Evolutionary conservation across 2,797 vertebrate species (phyloP).

Genomic region (Tolypeutes matacus): DNA sequence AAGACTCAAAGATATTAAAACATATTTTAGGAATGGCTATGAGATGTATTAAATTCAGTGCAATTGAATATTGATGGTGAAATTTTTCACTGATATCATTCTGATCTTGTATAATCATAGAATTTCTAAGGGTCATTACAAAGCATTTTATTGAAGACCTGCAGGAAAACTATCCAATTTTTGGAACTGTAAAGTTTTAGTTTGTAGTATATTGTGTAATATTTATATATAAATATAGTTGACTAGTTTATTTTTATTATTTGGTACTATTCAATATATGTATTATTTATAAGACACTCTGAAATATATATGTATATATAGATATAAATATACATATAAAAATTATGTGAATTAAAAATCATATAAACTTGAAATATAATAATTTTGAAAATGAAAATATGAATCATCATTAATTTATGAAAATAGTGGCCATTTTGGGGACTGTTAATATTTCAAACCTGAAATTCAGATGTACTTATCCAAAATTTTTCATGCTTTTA

Average conservation of each 20-base stretch:
- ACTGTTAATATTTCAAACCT: conserved; percentile 8
- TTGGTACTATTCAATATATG: background rate
- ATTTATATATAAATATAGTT: background rate
- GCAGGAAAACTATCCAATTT: background rate
- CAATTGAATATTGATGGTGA: background rate
- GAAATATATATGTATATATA: background rate
- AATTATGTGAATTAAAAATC: background rate
- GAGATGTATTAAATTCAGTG: background rate
- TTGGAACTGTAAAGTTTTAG: background rate
- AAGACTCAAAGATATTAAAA: background rate
- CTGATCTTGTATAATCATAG: background rate
- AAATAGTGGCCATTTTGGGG: background rate
- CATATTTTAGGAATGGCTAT: background rate
- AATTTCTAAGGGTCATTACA: background rate
- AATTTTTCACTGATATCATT: background rate
- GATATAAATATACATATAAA: background rate
- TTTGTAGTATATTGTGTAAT: background rate
- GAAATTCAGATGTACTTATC: background rate
- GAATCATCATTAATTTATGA: background rate
- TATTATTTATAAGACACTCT: background rate
- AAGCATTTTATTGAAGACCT: background rate
- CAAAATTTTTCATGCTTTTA: background rate
- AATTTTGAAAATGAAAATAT: background rate
- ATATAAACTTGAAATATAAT: background rate
- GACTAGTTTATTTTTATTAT: background rate